Conservation (phyloP, 2,797 vertebrate species). For the Etheostoma perlongum region DNA sequence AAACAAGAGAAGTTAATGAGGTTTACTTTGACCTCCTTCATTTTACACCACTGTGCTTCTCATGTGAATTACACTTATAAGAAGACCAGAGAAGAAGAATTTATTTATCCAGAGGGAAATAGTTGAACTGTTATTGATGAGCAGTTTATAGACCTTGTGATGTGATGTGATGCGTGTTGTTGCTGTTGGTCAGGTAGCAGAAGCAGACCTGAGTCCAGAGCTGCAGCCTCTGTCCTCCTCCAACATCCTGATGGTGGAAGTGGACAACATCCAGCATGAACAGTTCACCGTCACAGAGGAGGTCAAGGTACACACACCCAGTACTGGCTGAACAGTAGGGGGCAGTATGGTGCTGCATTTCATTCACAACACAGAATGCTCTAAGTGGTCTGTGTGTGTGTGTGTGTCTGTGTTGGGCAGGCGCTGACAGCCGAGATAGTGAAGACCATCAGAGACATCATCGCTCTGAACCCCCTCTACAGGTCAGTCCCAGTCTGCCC, state of each 20-base stretch:
- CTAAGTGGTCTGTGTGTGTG: background rate
- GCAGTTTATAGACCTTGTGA: background rate
- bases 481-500: conserved; percentile 80
- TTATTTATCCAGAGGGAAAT: too few species aligned
- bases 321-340: background rate
- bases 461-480: conserved; percentile 96
- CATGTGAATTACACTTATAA: too few species aligned
- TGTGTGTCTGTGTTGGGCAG: conserved; percentile 60
- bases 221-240: conserved; percentile 71
- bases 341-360: too few species aligned
- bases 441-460: conserved; percentile 99
- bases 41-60: too few species aligned
- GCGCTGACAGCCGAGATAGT: conserved; percentile 98
- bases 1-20: too few species aligned
- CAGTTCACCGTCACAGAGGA: conserved; percentile 97
- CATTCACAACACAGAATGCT: too few species aligned
- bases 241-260: conserved; percentile 96
- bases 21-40: too few species aligned
- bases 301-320: conserved; percentile 87
- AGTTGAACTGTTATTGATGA: too few species aligned
- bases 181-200: conserved; percentile 61
- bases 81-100: too few species aligned
- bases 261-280: conserved; percentile 94
- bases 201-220: conserved; percentile 80
- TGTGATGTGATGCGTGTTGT: background rate